Evolutionary conservation across 2,797 vertebrate genomes (phyloP), one percentile per base, ranked within the genome.

Genomic region (Platyrinchus mystaceus): DNA sequence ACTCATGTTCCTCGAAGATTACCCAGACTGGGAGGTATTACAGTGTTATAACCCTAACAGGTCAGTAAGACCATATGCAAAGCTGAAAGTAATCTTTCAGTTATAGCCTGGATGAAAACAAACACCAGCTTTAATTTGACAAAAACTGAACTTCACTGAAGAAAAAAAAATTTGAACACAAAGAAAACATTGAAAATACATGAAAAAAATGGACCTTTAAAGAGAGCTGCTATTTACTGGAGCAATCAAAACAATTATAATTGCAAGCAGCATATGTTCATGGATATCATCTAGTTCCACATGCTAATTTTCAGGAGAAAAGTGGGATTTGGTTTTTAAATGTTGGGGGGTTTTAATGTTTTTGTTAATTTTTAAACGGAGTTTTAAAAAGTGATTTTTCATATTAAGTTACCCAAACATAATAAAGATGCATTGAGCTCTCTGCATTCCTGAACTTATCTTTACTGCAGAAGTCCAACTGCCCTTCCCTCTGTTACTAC

Each of bases 321-420:
- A 63, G 4, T 24, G 28, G 10, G 7, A 37, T 28, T 73, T 49
- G 0, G 2, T 43, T 39, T 60, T 34, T 7, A 1, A 12, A 23
- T 21, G 10, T 2, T 49, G 44, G 4, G 0, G 2, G 44, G 30
- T 52, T 28, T 7, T 1, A 6, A n/a, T 32, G 7, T 2, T 52
- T 56, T 41, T 26, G 44, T n/a, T 36, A 30, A 4, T 9, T 43
- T 75, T 68, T 16, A 49, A 78, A 66, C 9, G 1, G 44, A n/a
- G 32, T 59, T 60, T 81, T 56, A 3, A 75, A 86, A 84, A 39
- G 17, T 14, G 6, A 24, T 34, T 93, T 88, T 32, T 66, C 47
- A 50, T 62, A 47, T 67, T 56, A 59, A 49, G 28, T 52, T 83
- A 39, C 23, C n/a, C 44, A 73, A 82, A 44, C 9, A 32, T 34